Evolutionary conservation across 2,113 vertebrate species (phyloP).

Genomic region (Turdus rufiventris): DNA sequence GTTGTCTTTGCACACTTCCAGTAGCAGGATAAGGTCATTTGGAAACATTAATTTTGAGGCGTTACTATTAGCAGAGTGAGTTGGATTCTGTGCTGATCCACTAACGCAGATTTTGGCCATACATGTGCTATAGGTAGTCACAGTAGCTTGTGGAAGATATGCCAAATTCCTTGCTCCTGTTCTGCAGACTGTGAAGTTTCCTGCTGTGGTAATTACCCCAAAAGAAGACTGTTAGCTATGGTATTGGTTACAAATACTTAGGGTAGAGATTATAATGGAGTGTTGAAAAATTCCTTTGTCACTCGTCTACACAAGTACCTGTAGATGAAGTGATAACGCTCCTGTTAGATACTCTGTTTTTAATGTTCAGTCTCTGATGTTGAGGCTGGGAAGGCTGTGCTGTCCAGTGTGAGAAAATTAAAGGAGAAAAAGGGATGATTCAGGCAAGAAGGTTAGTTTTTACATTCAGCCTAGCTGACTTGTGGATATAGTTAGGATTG

Average conservation of each 20-base stretch:
- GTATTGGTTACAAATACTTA: background rate
- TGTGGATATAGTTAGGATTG: background rate
- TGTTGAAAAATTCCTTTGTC: background rate
- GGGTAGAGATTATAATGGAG: background rate
- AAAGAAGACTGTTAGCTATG: background rate
- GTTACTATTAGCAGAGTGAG: background rate
- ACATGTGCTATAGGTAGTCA: background rate
- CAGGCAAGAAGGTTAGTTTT: background rate
- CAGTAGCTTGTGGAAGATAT: background rate
- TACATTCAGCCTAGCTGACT: background rate
- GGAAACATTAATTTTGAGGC: background rate
- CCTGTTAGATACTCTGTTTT: background rate
- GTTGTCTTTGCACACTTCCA: background rate
- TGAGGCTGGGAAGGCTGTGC: background rate
- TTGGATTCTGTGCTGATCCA: background rate
- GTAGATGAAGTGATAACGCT: background rate
- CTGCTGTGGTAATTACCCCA: background rate
- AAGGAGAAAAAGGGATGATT: background rate
- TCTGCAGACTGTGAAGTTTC: background rate
- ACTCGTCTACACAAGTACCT: accelerated
- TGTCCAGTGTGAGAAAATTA: background rate
- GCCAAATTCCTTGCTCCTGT: background rate
- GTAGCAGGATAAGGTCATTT: background rate
- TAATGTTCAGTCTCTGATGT: background rate
- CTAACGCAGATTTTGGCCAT: background rate